These are phyloP conservation scores for Parazoanthus swiftii DNA, from an alignment of 92 coral and sea anemone genomes.

Conservation along the genomic window DNA sequence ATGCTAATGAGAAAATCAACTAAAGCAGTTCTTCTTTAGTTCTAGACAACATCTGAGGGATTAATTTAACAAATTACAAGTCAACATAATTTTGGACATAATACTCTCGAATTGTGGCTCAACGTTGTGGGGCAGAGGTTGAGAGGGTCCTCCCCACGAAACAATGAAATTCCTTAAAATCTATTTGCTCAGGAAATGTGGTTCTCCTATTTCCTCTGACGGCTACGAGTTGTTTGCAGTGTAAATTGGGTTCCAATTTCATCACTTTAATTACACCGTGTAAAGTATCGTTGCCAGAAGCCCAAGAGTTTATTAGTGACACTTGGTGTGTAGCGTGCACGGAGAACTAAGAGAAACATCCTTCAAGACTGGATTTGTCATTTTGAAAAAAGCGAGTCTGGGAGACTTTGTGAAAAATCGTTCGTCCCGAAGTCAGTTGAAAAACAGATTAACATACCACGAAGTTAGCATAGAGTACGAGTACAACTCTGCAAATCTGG, in stretches of 20 bases:
- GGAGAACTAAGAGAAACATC: background rate
- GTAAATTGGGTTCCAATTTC: slow-evolving; percentile 45
- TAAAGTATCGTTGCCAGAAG: slow-evolving; percentile 33
- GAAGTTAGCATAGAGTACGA: background rate
- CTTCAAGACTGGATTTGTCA: background rate
- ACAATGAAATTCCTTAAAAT: slow-evolving; percentile 42
- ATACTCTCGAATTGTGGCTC: slow-evolving; percentile 4
- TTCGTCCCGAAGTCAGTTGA: background rate
- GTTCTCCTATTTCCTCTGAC: slow-evolving; percentile 44
- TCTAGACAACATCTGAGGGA: background rate
- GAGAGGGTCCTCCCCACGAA: slow-evolving; percentile 1
- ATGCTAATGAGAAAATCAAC: slow-evolving; percentile 21
- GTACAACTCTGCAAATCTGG: slow-evolving; percentile 4
- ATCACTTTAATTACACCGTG: slow-evolving; percentile 42
- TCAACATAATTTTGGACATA: background rate
- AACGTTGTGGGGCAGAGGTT: slow-evolving; percentile 16
- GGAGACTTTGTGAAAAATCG: background rate
- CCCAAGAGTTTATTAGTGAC: slow-evolving; percentile 11
- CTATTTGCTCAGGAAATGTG: slow-evolving; percentile 41
- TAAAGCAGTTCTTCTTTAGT: background rate
- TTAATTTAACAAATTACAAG: background rate
- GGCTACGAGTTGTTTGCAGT: slow-evolving; percentile 32
- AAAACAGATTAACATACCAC: slow-evolving; percentile 27
- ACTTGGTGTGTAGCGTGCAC: background rate
- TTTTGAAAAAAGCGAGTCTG: background rate